phyloP scores from a whole-genome alignment of 2,113 vertebrate species.

The Peromyscus leucopus region DNA sequence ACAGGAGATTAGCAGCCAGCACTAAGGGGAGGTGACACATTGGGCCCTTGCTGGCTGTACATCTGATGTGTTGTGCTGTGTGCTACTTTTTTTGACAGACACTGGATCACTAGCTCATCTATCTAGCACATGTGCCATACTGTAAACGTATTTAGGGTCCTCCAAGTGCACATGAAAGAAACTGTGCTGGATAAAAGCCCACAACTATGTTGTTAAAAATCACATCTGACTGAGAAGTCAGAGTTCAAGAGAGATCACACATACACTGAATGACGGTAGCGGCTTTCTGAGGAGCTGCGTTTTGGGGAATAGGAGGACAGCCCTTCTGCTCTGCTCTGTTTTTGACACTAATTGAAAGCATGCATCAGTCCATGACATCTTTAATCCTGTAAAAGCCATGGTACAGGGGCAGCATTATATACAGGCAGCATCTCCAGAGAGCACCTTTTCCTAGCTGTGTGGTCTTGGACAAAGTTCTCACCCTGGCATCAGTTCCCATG shows the following conservation, averaged over 20 bases:
- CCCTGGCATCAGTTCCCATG: not conserved
- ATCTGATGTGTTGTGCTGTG: constrained; percentile 67
- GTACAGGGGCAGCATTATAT: not conserved
- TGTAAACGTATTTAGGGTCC: constrained; percentile 76
- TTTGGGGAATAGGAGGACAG: not conserved
- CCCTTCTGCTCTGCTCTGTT: not conserved
- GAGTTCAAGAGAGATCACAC: constrained; percentile 77
- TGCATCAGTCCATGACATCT: not conserved
- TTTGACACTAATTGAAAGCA: not conserved
- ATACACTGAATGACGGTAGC: constrained; percentile 46
- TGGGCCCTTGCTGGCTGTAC: constrained; percentile 73
- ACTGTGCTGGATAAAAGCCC: constrained; percentile 74
- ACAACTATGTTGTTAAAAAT: constrained; percentile 46
- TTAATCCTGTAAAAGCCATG: not conserved
- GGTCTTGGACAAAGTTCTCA: not conserved
- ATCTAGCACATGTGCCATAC: constrained; percentile 79
- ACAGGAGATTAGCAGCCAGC: constrained; percentile 49
- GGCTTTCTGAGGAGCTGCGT: constrained; percentile 48
- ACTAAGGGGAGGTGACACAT: constrained; percentile 49
- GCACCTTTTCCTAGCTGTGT: not conserved
- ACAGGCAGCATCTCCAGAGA: not conserved
- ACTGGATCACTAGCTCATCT: constrained; percentile 82
- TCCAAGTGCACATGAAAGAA: constrained; percentile 82
- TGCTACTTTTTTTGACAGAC: constrained; percentile 72
- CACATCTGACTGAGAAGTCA: constrained; percentile 79